phyloP scores from a whole-genome alignment of 2,888 invertebrate species.

The Drosophila colorata region DNA sequence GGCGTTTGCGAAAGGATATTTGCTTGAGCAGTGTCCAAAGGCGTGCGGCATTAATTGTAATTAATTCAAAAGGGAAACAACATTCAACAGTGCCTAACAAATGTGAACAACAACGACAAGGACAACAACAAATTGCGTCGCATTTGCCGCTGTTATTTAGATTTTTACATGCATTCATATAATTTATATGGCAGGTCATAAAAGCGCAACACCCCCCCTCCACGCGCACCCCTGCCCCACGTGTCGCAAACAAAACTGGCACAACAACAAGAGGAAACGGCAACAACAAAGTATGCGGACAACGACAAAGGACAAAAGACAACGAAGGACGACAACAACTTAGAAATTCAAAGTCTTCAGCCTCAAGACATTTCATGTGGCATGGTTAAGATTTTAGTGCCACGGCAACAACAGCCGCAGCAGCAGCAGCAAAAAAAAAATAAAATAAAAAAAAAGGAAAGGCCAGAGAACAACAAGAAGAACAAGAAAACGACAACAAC shows the following conservation, averaged over 20 bases:
- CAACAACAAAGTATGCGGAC: slow-evolving; percentile 10
- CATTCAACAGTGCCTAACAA: slow-evolving; percentile 22
- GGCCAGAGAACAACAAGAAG: not conserved
- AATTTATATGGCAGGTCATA: slow-evolving; percentile 64
- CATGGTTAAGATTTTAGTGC: slow-evolving; percentile 74
- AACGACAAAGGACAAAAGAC: slow-evolving; percentile 26
- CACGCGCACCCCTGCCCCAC: no score
- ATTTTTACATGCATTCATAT: slow-evolving; percentile 44
- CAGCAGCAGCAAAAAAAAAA: not conserved
- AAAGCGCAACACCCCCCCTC: slow-evolving; percentile 49
- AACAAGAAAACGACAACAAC: slow-evolving; percentile 13
- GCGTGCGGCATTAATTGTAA: slow-evolving; percentile 38
- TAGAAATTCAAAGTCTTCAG: slow-evolving; percentile 55
- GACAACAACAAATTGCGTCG: slow-evolving; percentile 28
- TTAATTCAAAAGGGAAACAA: slow-evolving; percentile 47
- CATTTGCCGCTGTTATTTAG: slow-evolving; percentile 49
- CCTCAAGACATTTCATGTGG: slow-evolving; percentile 66
- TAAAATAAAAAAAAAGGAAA: slow-evolving; percentile 26
- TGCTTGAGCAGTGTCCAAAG: slow-evolving; percentile 2
- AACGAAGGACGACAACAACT: slow-evolving; percentile 65
- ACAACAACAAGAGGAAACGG: slow-evolving; percentile 4
- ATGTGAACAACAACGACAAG: slow-evolving; percentile 7
- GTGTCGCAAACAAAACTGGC: slow-evolving; percentile 24
- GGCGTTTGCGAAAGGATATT: not conserved
- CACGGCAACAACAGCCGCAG: slow-evolving; percentile 41